phyloP scores from a whole-genome alignment of 1,140 invertebrate species.

The Nasonia giraulti region DNA sequence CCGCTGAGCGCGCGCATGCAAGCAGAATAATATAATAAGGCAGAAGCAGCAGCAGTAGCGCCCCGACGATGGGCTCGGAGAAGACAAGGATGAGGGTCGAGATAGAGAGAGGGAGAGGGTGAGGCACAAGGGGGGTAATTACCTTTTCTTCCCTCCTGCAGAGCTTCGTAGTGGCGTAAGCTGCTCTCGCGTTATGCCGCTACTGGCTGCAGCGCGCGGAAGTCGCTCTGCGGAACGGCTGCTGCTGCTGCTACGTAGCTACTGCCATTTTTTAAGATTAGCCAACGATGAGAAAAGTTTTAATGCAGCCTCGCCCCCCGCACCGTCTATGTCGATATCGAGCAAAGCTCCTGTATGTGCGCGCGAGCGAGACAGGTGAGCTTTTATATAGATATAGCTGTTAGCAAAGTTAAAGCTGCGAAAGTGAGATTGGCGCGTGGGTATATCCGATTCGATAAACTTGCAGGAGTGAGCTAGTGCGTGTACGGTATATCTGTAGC shows the following conservation, averaged over 20 bases:
- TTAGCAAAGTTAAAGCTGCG: slow-evolving; percentile 28
- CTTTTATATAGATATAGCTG: not conserved
- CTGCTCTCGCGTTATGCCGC: not conserved
- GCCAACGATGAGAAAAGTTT: slow-evolving; percentile 57
- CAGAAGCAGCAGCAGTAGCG: not conserved
- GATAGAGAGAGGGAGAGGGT: slow-evolving; percentile 13
- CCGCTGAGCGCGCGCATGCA: slow-evolving; percentile 30
- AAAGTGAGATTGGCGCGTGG: slow-evolving; percentile 29
- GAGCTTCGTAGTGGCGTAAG: not conserved
- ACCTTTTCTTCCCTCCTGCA: slow-evolving; percentile 19
- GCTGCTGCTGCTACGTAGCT: not conserved
- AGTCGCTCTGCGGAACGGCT: slow-evolving; percentile 22
- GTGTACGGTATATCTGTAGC: not conserved
- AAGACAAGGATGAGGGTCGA: not conserved
- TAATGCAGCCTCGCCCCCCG: slow-evolving; percentile 48
- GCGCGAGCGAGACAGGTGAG: not conserved
- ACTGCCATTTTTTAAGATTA: slow-evolving; percentile 55
- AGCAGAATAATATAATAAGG: slow-evolving; percentile 54
- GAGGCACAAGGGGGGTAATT: slow-evolving; percentile 43
- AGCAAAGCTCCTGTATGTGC: not conserved
- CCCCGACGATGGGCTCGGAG: not conserved
- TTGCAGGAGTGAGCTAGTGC: not conserved
- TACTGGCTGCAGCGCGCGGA: not conserved
- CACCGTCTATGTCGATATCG: slow-evolving; percentile 18
- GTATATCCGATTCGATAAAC: slow-evolving; percentile 16